Base-by-base conservation (phyloP, 2,113 vertebrate species). In the Tragelaphus imberbis region DNA sequence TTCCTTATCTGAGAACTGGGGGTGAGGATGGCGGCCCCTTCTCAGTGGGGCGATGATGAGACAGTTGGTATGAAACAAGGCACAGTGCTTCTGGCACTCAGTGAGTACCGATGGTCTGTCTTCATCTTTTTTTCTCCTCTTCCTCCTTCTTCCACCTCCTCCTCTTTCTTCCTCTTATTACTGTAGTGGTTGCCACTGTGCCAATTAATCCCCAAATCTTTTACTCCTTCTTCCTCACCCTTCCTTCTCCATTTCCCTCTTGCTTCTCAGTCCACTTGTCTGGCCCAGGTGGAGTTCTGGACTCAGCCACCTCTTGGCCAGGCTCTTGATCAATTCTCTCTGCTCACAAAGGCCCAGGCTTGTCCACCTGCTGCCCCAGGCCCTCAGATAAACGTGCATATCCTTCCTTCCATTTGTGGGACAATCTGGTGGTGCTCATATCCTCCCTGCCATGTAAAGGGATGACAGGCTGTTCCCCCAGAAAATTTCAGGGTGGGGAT, bases 1-100 rank as follows among this genome's bases (percentile, higher is more conserved):
- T 55, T 96, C 25, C 44, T 86, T 15, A 19, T 36, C 82, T 71
- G 81, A 85, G 91, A 89, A 88, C 56, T 33, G 59, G 28, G 44
- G 13, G 15, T 33, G 17, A 51, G 21, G 12, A 27, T 2, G 19
- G 49, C 1, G 30, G 21, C 11, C 51, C 25, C 51, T 82, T 44
- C 30, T 23, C 27, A 9, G 33, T 56, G 11, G 51, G 30, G 36
- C 63, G 23, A 68, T n/a, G 16, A 28, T 30, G 65, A 89, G 59
- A 8, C 5, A 4, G 16, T 21, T 25, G 65, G 51, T 25, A 1
- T 56, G 21, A 88, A 7, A 30, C 23, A 79, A 53, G 81, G 58
- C 4, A 9, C 3, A 7, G 5, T 47, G 6, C 30, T 6, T 30
- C 59, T 86, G 77, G 47, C 49, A 30, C 86, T 58, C 61, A 36